Conservation (phyloP, 2,113 vertebrate species). For the Lagopus leucura region DNA sequence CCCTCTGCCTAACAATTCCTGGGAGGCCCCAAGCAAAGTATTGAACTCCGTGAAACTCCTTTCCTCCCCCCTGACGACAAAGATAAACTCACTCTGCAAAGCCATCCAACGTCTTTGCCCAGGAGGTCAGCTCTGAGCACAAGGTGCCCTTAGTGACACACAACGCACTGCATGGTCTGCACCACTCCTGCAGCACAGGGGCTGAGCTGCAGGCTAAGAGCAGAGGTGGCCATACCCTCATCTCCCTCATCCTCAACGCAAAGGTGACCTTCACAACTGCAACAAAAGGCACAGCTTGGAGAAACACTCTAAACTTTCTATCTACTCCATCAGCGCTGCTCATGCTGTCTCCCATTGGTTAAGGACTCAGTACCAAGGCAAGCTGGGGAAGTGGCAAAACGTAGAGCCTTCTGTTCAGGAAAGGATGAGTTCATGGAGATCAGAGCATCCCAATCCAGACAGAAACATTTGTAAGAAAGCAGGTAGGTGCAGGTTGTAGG, state of each 20-base stretch:
- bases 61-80: background rate
- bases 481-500: background rate
- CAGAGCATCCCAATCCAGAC: background rate
- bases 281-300: background rate
- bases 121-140: background rate
- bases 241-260: conserved; percentile 7
- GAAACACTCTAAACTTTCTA: background rate
- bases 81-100: background rate
- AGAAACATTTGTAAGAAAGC: background rate
- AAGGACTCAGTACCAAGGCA: background rate
- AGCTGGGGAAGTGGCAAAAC: background rate
- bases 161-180: background rate
- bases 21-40: background rate
- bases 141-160: background rate
- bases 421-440: background rate
- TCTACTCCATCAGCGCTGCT: background rate
- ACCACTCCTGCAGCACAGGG: background rate
- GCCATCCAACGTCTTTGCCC: background rate
- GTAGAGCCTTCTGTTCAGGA: background rate
- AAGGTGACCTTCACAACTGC: conserved; percentile 21
- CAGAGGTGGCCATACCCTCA: background rate
- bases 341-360: rapidly evolving
- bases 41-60: background rate
- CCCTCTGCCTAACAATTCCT: background rate
- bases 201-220: background rate